phyloP scores from a whole-genome alignment of 1,140 invertebrate genomes.

The Coptotermes formosanus region DNA sequence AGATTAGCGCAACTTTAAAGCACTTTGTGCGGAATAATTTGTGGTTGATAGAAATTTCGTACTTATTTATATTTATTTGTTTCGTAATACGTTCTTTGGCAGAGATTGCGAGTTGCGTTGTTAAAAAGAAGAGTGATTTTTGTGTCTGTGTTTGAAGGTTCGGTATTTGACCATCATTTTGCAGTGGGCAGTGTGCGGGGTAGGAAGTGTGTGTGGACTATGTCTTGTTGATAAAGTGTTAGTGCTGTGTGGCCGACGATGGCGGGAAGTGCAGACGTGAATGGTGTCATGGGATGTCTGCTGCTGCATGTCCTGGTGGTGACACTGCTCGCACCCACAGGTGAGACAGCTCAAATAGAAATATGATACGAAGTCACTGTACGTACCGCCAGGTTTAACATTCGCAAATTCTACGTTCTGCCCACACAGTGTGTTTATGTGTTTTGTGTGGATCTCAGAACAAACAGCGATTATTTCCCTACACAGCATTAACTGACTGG shows the following conservation, averaged over 20 bases:
- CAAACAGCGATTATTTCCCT: too few species aligned
- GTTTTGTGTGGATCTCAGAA: too few species aligned
- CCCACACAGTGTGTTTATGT: too few species aligned
- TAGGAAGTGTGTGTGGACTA: neutral
- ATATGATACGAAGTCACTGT: too few species aligned
- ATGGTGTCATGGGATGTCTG: neutral
- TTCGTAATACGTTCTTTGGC: neutral
- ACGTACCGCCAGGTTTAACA: too few species aligned
- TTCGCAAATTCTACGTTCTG: too few species aligned
- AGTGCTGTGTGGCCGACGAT: neutral
- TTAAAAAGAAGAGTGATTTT: neutral
- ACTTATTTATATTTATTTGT: neutral
- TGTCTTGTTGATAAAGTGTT: neutral
- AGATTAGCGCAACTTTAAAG: neutral
- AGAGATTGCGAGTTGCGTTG: neutral
- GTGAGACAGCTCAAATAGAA: neutral
- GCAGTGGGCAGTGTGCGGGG: neutral
- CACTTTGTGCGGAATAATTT: too few species aligned
- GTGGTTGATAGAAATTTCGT: neutral
- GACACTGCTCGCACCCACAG: neutral
- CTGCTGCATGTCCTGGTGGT: neutral
- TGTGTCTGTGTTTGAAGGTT: too few species aligned
- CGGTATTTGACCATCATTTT: too few species aligned
- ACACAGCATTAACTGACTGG: too few species aligned
- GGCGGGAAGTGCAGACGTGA: neutral